phyloP scores from a whole-genome alignment of 2,888 invertebrate species.

The Chrysodeixis includens region DNA sequence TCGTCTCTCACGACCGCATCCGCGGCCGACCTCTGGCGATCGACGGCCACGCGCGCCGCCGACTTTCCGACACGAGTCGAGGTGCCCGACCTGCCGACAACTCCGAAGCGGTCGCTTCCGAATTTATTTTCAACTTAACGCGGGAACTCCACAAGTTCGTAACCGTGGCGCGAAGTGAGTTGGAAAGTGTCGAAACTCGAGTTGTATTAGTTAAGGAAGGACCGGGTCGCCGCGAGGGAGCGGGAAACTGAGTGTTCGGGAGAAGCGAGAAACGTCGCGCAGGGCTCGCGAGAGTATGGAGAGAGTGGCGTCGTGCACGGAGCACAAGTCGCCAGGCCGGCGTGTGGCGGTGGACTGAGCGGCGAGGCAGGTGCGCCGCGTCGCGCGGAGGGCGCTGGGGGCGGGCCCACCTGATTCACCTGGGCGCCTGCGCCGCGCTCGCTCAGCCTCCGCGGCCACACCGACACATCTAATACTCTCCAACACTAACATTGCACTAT shows the following conservation, averaged over 20 bases:
- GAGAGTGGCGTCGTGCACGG: conserved; percentile 87
- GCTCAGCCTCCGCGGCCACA: conserved; percentile 63
- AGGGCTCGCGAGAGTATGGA: conserved; percentile 87
- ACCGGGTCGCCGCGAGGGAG: conserved; percentile 77
- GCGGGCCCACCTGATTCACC: conserved; percentile 88
- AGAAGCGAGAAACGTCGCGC: conserved; percentile 86
- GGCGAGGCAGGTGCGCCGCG: conserved; percentile 85
- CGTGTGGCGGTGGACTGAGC: conserved; percentile 83
- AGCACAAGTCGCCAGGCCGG: conserved; percentile 87
- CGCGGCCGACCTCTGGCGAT: conserved; percentile 82
- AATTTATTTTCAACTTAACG: conserved; percentile 65
- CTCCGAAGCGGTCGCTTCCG: conserved; percentile 58
- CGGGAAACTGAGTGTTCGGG: conserved; percentile 85
- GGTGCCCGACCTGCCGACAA: conserved; percentile 60
- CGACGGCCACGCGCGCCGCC: conserved; percentile 83
- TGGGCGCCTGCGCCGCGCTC: conserved; percentile 86
- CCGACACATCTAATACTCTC: conserved; percentile 43
- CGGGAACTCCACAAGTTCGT: conserved; percentile 78
- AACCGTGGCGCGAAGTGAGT: conserved; percentile 58
- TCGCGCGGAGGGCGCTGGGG: conserved; percentile 81
- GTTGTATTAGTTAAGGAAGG: conserved; percentile 69
- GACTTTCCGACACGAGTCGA: conserved; percentile 70
- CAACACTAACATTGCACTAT: conserved; percentile 51
- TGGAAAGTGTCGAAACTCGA: conserved; percentile 72
- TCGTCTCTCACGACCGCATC: conserved; percentile 87